Evolutionary conservation across 2,113 vertebrate species (phyloP), one percentile per base, ranked within the genome.

Genomic region (Serilophus lunatus): DNA sequence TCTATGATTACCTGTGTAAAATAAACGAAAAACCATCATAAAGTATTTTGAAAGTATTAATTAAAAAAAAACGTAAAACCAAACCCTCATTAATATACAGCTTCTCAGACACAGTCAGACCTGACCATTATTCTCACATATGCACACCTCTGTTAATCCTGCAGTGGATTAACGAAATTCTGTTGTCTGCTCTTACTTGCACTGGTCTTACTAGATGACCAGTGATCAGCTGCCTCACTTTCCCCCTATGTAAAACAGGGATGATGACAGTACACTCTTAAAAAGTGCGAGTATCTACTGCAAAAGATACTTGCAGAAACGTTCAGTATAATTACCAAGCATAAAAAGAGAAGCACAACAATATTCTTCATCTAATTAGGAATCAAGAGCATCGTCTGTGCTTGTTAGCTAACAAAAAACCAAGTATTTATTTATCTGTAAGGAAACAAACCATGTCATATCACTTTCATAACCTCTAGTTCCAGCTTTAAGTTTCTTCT

Each of bases 1-100:
- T 99, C 99, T 94, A 99, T 99, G 82, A 99, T 99, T 88, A 99
- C 99, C 99, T 99, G 81, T 9, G 76, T 42, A 93, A 95, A 97
- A 96, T 19, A 93, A 78, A 50, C 9, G 10, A 92, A 90, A 84
- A 78, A 86, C 38, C 47, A 96, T 35, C 38, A 80, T 81, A 15
- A 79, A 61, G 50, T 20, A 77, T n/a, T 35, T 87, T 57, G 63
- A 88, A 87, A 84, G 44, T 29, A 70, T 54, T 49, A 64, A 35
- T 59, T 70, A 87, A 36, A 75, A 56, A 56, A 54, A 49, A 82
- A 44, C 13, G 44, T 44, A 44, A 93, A 78, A 6, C 13, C 45
- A 90, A 88, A 8, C 1, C 29, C 3, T 45, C 35, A 68, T 82
- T 57, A 79, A 49, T 10, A 50, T 3, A 18, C 24, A 81, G 33